Evolutionary conservation across 1,140 invertebrate species (phyloP), one percentile per base, ranked within the genome.

Genomic region (Eriosoma lanigerum): DNA sequence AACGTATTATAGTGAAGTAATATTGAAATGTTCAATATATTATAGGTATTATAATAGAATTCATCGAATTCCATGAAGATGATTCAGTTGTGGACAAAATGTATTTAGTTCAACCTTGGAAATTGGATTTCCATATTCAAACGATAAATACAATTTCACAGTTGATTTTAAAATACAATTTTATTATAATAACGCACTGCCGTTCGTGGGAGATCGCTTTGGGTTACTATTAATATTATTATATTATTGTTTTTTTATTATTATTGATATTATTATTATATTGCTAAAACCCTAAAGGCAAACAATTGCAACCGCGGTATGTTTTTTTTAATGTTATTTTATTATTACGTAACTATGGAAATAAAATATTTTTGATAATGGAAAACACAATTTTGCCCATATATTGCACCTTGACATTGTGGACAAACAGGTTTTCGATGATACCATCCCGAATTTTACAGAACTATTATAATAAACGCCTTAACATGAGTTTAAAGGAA

Each of bases 51-150:
- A 15, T 15, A 0, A 26, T 21, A 68, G 6, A 48, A 12, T 46
- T 66, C 38, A 1, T 24, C 5, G 44, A 68, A 68, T 68, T 68
- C 66, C 66, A 26, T 9, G 44, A 9, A 19, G 38, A 48, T 26
- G 66, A 26, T 48, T 48, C 46, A 68, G 38, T 13, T 21, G 46
- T 24, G 29, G 17, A 72, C 48, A 72, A 72, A 70, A 72, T 52
- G 46, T 29, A 72, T 52, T 72, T 72, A 29, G 48, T 8, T 52
- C 68, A 52, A n/a, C 68, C 68, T 72, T 72, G 68, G 12, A 52
- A 50, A 72, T 29, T 29, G 3, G 17, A 72, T 72, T 72, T 72
- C 48, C 68, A 72, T 72, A 72, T 72, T 72, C 48, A n/a, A 72
- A 72, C 68, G 26, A 72, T 72, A 72, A 72, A 72, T 72, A 52